Percentiles rank a stretch among this genome's conserved stretches.
phyloP scores from a whole-genome alignment of 1,140 invertebrate species.

The Mactra quadrangularis region DNA sequence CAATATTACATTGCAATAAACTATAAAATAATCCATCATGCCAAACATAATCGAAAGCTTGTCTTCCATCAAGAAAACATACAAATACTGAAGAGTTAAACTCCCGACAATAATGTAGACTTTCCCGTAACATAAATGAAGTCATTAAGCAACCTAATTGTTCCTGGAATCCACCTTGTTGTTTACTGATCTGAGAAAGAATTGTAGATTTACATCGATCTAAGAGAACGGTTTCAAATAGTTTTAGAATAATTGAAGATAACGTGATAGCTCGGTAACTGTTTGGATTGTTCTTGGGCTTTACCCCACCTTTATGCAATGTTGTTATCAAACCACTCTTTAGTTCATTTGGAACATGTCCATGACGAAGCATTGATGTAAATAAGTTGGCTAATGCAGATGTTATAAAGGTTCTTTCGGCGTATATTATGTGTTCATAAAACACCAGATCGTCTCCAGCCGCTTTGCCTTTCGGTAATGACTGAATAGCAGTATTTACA shows the following conservation, averaged over 20 bases:
- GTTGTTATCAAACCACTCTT: conserved; percentile 30
- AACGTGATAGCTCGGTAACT: conserved; percentile 11
- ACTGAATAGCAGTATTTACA: background rate
- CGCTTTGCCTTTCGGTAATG: conserved; percentile 20
- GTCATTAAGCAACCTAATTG: conserved; percentile 24
- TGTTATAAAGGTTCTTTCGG: background rate
- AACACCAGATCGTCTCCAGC: background rate
- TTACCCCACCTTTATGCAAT: conserved; percentile 32
- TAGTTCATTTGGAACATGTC: conserved; percentile 10
- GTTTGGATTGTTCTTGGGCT: conserved; percentile 8
- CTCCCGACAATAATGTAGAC: background rate
- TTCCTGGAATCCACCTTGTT: conserved; percentile 31
- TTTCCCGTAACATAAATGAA: conserved; percentile 8
- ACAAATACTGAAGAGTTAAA: background rate
- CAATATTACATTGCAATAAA: background rate
- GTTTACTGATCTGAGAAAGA: background rate
- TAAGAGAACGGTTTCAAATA: background rate
- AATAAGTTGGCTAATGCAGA: background rate
- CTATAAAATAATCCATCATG: conserved; percentile 22
- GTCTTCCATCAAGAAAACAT: conserved; percentile 14
- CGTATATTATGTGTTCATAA: conserved; percentile 34
- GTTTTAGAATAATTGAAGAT: background rate
- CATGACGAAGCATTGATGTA: background rate
- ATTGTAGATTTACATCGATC: background rate
- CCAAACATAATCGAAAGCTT: conserved; percentile 31